Percentiles rank a stretch among this genome's conserved stretches.
Evolutionary conservation across 2,797 vertebrate species (phyloP).

Genomic region (Babyrousa celebensis): DNA sequence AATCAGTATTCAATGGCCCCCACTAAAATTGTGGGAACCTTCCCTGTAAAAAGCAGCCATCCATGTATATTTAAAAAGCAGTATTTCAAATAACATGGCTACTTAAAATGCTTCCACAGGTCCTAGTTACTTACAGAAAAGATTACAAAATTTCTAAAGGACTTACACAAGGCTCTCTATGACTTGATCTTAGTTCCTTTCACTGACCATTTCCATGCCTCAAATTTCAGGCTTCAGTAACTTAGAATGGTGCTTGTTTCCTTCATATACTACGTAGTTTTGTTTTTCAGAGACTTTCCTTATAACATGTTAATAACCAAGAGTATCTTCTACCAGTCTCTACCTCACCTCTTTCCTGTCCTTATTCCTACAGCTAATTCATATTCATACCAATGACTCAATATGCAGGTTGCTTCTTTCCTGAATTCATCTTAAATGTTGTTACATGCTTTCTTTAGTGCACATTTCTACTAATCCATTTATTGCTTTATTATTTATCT

Average conservation of each 20-base stretch:
- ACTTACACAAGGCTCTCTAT: not conserved
- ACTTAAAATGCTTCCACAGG: not conserved
- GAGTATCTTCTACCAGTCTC: not conserved
- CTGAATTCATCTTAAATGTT: not conserved
- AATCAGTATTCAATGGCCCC: not conserved
- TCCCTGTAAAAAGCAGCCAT: not conserved
- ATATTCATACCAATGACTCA: not conserved
- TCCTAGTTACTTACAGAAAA: slow-evolving; percentile 10
- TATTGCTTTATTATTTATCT: slow-evolving; percentile 32
- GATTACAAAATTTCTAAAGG: slow-evolving; percentile 3
- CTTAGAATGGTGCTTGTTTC: not conserved
- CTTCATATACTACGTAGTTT: not conserved
- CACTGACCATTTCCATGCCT: not conserved
- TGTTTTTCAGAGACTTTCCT: not conserved
- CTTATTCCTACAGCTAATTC: not conserved
- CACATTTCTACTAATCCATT: not conserved
- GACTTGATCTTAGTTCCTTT: not conserved
- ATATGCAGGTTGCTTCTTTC: not conserved
- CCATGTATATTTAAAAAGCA: not conserved
- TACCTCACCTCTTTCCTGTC: not conserved
- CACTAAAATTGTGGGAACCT: not conserved
- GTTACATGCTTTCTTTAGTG: not conserved
- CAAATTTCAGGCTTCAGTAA: not conserved
- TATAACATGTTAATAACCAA: not conserved
- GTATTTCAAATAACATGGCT: not conserved